These are phyloP conservation scores for Acanthosepion esculentum DNA, from an alignment of 2,888 invertebrate species.

Conservation along the genomic window DNA sequence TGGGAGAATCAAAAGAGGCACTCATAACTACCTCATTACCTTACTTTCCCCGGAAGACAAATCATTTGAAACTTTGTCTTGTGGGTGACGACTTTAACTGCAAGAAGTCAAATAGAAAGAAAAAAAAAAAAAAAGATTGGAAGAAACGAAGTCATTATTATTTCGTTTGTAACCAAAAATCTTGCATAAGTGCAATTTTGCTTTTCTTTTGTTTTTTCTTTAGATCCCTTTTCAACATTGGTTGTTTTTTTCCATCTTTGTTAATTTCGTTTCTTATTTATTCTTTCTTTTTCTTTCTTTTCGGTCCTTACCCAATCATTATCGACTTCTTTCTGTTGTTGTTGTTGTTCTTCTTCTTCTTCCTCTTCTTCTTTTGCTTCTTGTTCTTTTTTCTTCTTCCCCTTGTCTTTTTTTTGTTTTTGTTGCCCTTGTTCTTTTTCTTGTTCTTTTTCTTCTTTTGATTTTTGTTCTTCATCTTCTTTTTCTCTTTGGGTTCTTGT, in stretches of 20 bases:
- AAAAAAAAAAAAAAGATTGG: not conserved
- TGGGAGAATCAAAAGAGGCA: not conserved
- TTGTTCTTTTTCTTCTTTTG: too few relatives aligned
- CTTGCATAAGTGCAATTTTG: not conserved
- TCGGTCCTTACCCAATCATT: too few relatives aligned
- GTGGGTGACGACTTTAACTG: not conserved
- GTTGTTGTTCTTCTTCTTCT: not conserved
- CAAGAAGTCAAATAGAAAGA: not conserved
- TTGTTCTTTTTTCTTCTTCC: too few relatives aligned
- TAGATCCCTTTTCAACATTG: too few relatives aligned
- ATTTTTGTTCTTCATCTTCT: too few relatives aligned
- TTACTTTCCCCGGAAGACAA: not conserved
- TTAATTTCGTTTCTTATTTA: not conserved
- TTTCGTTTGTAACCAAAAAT: not conserved
- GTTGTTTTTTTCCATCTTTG: not conserved
- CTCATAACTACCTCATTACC: not conserved
- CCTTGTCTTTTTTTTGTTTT: too few relatives aligned
- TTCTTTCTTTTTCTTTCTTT: not conserved
- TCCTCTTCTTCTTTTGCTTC: too few relatives aligned
- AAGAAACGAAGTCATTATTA: not conserved
- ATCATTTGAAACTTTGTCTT: not conserved
- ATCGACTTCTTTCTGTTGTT: too few relatives aligned
- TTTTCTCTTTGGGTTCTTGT: not conserved
- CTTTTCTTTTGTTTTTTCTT: not conserved
- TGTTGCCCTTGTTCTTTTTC: too few relatives aligned